phyloP scores from a whole-genome alignment of 2,113 vertebrate species.

The Eira barbara region DNA sequence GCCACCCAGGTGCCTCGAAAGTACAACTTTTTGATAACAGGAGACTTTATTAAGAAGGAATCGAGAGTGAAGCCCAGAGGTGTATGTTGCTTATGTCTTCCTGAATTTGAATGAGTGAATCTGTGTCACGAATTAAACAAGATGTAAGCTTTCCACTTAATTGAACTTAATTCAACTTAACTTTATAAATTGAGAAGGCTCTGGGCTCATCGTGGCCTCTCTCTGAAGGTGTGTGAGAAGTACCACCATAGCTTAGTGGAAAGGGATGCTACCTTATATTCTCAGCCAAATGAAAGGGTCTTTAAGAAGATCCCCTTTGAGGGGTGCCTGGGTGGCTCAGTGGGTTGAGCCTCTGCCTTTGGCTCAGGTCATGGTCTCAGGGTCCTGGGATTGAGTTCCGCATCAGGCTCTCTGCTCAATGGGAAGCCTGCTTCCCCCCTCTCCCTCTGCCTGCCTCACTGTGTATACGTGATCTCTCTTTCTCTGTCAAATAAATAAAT shows the following conservation, averaged over 20 bases:
- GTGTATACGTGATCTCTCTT: no score
- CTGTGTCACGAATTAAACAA: not conserved
- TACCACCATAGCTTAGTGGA: not conserved
- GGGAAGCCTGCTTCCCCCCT: no score
- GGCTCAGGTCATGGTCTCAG: no score
- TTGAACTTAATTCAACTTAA: not conserved
- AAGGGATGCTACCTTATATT: not conserved
- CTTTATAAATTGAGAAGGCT: not conserved
- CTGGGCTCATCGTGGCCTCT: not conserved
- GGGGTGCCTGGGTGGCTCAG: no score
- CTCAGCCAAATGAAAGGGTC: not conserved
- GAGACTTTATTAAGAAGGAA: not conserved
- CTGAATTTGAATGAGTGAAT: not conserved
- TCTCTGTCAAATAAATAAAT: no score
- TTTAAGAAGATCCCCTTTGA: not conserved
- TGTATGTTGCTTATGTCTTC: not conserved
- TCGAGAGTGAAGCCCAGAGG: not conserved
- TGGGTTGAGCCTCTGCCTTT: no score
- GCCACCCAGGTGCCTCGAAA: not conserved
- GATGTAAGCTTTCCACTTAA: not conserved
- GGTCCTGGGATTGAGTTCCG: no score
- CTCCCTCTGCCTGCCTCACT: no score
- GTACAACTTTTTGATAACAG: not conserved
- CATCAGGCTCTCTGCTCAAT: no score
- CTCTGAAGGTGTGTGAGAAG: not conserved